Evolutionary conservation across 2,888 invertebrate species (phyloP), one percentile per base, ranked within the genome.

Genomic region (Eupithecia abbreviata): DNA sequence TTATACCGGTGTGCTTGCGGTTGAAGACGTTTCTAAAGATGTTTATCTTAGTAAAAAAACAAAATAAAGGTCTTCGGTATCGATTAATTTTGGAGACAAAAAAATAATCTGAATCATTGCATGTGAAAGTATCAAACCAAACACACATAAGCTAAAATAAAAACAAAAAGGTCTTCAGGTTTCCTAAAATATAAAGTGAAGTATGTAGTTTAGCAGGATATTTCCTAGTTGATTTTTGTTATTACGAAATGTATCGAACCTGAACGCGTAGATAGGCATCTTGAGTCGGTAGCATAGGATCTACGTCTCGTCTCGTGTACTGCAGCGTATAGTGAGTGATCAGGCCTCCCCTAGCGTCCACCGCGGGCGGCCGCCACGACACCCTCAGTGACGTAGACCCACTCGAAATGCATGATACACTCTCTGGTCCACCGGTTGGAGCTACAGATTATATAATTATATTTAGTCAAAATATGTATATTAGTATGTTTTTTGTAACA

Each of bases 311-410:
- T 77, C 91, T 88, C 2, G 94, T 93, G 74, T 94, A 95, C 77
- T 95, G 95, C 72, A 95, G 82, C 0, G 94, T 94, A 82, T 94
- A 94, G 82, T 95, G 94, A 2, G 95, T 95, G 72, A 95, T 93
- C 62, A 92, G 93, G 71, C 97, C 97, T 81, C 97, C 97, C 90
- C 97, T 96, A 82, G 96, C 95, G 85, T 96, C 96, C 78, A 94
- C 87, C 55, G 96, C 96, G 5, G 97, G 97, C 65, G 97, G 96
- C 74, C 96, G 95, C 97, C 97, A 98, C 67, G 97, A 96, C 82
- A 98, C 96, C 87, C 97, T 96, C 75, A 98, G 95, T 81, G 97
- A 97, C 79, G 97, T 97, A 30, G 98, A 97, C 49, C 97, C 97
- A 79, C 97, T 95, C 68, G 97, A 96, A 72, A 96, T 95, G 88